A percentile compares a stretch with the other conserved stretches of the same genome.
Evolutionary conservation across 2,113 vertebrate genomes (phyloP).

Genomic region (Azemiops feae): DNA sequence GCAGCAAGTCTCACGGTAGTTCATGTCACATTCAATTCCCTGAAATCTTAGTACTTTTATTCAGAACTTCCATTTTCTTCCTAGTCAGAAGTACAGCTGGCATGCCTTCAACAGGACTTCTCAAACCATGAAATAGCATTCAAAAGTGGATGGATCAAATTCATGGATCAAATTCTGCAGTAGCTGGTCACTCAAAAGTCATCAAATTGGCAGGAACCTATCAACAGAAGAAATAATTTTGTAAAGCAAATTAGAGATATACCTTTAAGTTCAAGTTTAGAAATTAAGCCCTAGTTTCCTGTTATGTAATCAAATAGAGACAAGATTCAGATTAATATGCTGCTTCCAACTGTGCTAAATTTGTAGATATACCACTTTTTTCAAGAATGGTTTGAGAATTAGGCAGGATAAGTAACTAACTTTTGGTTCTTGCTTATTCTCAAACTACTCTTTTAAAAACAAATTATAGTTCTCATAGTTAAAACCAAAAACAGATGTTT

Average conservation of each 20-base stretch:
- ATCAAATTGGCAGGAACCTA: constrained; percentile 98
- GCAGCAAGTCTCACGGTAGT: constrained; percentile 73
- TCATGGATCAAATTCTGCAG: constrained; percentile 45
- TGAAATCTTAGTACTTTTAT: constrained; percentile 62
- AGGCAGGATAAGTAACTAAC: background rate
- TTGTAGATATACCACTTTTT: too few species aligned
- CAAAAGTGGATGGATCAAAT: constrained; percentile 31
- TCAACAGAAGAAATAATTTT: constrained; percentile 23
- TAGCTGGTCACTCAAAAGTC: constrained; percentile 87
- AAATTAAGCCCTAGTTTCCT: background rate
- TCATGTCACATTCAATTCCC: constrained; percentile 64
- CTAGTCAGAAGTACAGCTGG: constrained; percentile 73
- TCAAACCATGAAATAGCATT: constrained; percentile 39
- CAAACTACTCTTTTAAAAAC: background rate
- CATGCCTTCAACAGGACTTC: constrained; percentile 54
- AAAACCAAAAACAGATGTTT: background rate
- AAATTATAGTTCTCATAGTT: background rate
- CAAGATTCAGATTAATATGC: background rate
- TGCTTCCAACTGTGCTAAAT: background rate
- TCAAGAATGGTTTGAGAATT: background rate
- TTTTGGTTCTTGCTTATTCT: background rate
- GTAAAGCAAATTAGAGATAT: background rate
- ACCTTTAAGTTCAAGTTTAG: background rate
- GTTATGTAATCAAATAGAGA: background rate
- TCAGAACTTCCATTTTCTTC: constrained; percentile 69